Evolutionary conservation across 2,797 vertebrate species (phyloP).

Genomic region (Galago senegalensis): DNA sequence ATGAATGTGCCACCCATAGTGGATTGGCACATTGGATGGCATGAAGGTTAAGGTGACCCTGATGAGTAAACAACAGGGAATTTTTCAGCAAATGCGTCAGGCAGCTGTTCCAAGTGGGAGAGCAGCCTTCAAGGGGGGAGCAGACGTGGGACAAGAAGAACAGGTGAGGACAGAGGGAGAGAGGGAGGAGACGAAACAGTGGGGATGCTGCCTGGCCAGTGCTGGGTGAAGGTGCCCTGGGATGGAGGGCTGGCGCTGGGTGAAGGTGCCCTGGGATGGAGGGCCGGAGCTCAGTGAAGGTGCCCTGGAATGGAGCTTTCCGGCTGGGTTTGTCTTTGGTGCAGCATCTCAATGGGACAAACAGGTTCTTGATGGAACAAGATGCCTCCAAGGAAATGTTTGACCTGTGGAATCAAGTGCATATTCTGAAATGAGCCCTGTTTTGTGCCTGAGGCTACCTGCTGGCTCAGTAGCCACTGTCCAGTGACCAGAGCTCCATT

Average conservation of each 20-base stretch:
- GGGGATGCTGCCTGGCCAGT: neutral
- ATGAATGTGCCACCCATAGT: neutral
- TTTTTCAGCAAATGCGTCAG: neutral
- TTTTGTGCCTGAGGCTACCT: neutral
- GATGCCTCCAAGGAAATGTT: neutral
- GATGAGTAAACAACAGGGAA: neutral
- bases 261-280: no score
- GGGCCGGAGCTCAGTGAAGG: no score
- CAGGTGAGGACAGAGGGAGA: neutral
- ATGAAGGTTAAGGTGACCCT: neutral
- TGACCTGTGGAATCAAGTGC: neutral
- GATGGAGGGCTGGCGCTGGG: no score
- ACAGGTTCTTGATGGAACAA: neutral
- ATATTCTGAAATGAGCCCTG: neutral
- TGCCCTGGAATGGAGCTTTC: neutral
- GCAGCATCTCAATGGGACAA: neutral
- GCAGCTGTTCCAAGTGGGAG: neutral
- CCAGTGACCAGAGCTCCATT: slow-evolving; percentile 8
- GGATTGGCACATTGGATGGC: neutral
- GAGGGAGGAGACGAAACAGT: neutral
- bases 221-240: no score
- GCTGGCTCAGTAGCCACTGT: neutral
- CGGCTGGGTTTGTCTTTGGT: neutral
- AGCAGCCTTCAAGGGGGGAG: neutral
- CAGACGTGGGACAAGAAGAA: neutral